Base-by-base conservation (phyloP, 2,797 vertebrate species). In the Streptopelia turtur region DNA sequence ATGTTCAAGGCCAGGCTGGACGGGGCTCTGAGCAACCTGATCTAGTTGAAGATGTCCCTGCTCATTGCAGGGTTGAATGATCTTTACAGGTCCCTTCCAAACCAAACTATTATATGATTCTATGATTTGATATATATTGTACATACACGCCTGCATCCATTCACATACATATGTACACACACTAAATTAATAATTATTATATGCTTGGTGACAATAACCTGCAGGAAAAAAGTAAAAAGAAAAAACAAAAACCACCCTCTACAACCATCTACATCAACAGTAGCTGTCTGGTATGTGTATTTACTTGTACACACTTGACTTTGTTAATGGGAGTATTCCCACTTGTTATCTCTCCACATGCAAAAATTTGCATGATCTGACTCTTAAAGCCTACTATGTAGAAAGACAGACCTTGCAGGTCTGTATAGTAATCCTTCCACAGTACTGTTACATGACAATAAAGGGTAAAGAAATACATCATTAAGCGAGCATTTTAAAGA, bases 21-120 rank as follows among this genome's bases (percentile, higher is more conserved):
- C 0, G 0, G 11, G 23, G 59, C 57, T 63, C 65, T 56, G 41
- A 60, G 16, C 13, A 47, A 49, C 10, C 9, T 30, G 39, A 16
- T 70, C 20, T 8, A 22, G 41, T 28, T 39, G 35, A 75, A 50
- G 35, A 35, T 35, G 43, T 35, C 24, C 30, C 37, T 59, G 45
- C 12, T 43, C 17, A 18, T 6, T 68, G 31, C 25, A 52, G 61
- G 5, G 2, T 31, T 31, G 31, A 17, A 43, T 43, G 55, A 16
- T 16, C 49, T 4, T 24, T n/a, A 55, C 20, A 71, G 10, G 41
- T 41, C 30, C 4, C 13, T 87, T 49, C 24, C 33, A 68, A 63
- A 10, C 3, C 6, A 55, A 60, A 53, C 7, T 4, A 63, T 41
- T 70, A 57, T 49, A 18, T n/a, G 24, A 64, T 57, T 50, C 50